Percentiles rank a stretch among this genome's conserved stretches.
phyloP scores from a whole-genome alignment of 2,797 vertebrate species.

The Kryptolebias ocellatus region DNA sequence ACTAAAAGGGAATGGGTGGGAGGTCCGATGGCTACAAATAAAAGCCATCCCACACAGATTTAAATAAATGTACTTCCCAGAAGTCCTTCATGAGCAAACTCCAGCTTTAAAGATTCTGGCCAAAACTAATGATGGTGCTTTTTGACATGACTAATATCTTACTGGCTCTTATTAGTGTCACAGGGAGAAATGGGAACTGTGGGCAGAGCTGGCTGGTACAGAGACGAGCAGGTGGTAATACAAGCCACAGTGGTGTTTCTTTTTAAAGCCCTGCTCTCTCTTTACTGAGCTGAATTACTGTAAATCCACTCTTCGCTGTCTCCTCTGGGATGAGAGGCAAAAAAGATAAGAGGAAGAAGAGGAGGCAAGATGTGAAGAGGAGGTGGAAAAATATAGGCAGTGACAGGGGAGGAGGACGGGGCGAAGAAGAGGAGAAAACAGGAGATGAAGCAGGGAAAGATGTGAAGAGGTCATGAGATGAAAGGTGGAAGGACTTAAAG shows the following conservation, averaged over 20 bases:
- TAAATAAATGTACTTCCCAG: conserved; percentile 23
- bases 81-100: conserved; percentile 37
- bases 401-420: conserved; percentile 4
- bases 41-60: conserved; percentile 43
- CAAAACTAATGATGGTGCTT: conserved; percentile 30
- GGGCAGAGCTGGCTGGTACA: conserved; percentile 56
- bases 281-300: conserved; percentile 69
- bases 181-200: conserved; percentile 50
- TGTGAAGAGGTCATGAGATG: conserved; percentile 37
- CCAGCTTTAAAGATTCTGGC: conserved; percentile 40
- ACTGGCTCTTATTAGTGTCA: conserved; percentile 48
- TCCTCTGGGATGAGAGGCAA: conserved; percentile 64
- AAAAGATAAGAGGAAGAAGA: conserved; percentile 54
- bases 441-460: conserved; percentile 30
- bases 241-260: conserved; percentile 58
- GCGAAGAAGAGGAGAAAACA: conserved; percentile 26
- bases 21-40: conserved; percentile 52
- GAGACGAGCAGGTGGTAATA: conserved; percentile 60
- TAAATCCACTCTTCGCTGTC: conserved; percentile 61
- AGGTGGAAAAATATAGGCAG: conserved; percentile 26
- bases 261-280: conserved; percentile 70
- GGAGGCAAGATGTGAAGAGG: conserved; percentile 44
- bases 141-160: conserved; percentile 54
- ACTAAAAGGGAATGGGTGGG: conserved; percentile 40
- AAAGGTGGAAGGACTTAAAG: conserved; percentile 26